Conservation (phyloP, 2,113 vertebrate species). For the Pseudorhombus dupliciocellatus region DNA sequence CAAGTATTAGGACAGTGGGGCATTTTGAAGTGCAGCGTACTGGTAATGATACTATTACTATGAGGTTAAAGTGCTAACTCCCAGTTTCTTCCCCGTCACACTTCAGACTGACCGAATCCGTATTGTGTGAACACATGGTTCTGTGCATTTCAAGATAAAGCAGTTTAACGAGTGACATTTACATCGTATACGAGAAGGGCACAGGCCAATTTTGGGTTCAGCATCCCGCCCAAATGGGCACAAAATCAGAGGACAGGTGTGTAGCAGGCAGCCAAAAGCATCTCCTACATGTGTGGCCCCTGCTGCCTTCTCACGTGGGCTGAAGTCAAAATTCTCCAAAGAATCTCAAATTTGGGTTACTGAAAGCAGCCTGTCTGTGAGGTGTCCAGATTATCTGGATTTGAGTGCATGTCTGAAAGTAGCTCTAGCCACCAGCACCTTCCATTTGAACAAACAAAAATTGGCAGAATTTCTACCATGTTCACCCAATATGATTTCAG, state of each 20-base stretch:
- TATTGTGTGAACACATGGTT: not conserved
- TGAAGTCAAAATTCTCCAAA: too few species aligned
- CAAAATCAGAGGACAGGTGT: too few species aligned
- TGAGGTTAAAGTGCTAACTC: constrained; percentile 10
- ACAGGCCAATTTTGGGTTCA: too few species aligned
- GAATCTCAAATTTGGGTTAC: too few species aligned
- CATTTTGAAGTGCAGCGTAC: not conserved
- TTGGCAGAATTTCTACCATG: not conserved
- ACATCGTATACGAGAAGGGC: too few species aligned
- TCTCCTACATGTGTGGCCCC: too few species aligned
- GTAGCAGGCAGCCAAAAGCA: too few species aligned
- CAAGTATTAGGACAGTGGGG: constrained; percentile 17
- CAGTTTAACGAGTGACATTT: not conserved
- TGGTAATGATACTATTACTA: not conserved
- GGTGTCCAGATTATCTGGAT: too few species aligned
- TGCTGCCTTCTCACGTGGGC: too few species aligned
- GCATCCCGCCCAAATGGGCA: too few species aligned
- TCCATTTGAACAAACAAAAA: not conserved
- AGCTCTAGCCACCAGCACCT: not conserved
- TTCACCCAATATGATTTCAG: not conserved
- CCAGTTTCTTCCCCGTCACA: not conserved
- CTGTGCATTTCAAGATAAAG: not conserved
- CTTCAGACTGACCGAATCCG: constrained; percentile 1
- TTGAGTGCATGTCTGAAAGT: not conserved
- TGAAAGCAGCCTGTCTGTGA: too few species aligned